phyloP scores from a whole-genome alignment of 2,797 vertebrate genomes.

The Darevskia nairensis region DNA sequence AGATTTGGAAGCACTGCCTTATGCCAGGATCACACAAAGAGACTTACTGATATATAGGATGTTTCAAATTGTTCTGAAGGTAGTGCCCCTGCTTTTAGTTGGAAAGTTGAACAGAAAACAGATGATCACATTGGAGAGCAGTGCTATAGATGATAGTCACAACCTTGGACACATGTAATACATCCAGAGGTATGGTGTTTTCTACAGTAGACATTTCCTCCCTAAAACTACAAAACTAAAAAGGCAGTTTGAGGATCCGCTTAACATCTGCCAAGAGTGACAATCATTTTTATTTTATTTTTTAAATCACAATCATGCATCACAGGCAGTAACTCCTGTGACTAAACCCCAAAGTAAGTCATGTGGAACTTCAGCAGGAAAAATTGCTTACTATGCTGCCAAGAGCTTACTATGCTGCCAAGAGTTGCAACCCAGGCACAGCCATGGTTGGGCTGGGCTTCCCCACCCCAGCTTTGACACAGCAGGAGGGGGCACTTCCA shows the following conservation, averaged over 20 bases:
- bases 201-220: background rate
- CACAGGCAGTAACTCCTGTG: background rate
- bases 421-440: too few relatives aligned
- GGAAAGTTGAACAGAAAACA: slow-evolving; percentile 29
- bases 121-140: slow-evolving; percentile 19
- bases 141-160: background rate
- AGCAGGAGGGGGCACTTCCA: too few relatives aligned
- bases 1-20: background rate
- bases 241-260: background rate
- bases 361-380: background rate
- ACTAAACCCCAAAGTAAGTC: too few relatives aligned
- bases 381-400: too few relatives aligned
- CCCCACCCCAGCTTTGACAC: too few relatives aligned
- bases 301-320: background rate
- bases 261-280: background rate
- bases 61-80: background rate
- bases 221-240: background rate
- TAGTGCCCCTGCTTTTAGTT: background rate
- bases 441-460: too few relatives aligned
- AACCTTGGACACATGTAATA: background rate
- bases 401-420: too few relatives aligned
- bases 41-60: accelerated
- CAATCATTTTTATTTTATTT: background rate
- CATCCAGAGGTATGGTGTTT: background rate
- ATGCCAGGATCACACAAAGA: background rate